Evolutionary conservation across 1,140 invertebrate genomes (phyloP), one percentile per base, ranked within the genome.

Genomic region (Papilio polytes): DNA sequence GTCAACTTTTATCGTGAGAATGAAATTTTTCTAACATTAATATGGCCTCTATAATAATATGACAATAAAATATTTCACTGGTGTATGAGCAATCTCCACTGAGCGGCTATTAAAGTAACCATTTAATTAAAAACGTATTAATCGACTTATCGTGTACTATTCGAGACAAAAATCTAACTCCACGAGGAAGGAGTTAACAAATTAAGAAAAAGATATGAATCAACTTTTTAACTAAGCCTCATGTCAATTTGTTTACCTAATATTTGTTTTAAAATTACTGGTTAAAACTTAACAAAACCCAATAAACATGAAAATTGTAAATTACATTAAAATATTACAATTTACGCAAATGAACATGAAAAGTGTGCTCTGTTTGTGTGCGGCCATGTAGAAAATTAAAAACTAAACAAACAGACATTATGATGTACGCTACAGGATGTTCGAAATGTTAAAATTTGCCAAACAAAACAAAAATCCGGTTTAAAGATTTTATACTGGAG

Each of bases 261-360:
- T 41, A 22, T 63, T 31, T 66, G 13, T 66, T 66, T 66, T 66
- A 31, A 13, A 31, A 36, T 70, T 36, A 31, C 1, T 20, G 9
- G 56, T 22, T 20, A 20, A 63, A 63, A 22, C 20, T 22, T 12
- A 26, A 63, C 56, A 63, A 63, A 63, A 63, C 59, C 22, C 0
- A 10, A 63, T 63, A 4, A 13, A 63, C 22, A 63, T 59, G 2
- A 59, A 59, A 59, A 22, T 20, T 59, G 22, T 9, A 59, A 59
- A 59, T 59, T 10, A 66, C 22, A 66, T 70, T 70, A 70, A 70
- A 70, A 70, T 70, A 70, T 70, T 70, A 70, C 63, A 70, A 31
- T 70, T 70, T 15, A 70, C 63, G 63, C 26, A 70, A 70, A 70
- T 70, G 63, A 70, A 70, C 63, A 70, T 36, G 63, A 70, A 70